Conservation (phyloP, 2,888 invertebrate species). For the Dioctria linearis region DNA sequence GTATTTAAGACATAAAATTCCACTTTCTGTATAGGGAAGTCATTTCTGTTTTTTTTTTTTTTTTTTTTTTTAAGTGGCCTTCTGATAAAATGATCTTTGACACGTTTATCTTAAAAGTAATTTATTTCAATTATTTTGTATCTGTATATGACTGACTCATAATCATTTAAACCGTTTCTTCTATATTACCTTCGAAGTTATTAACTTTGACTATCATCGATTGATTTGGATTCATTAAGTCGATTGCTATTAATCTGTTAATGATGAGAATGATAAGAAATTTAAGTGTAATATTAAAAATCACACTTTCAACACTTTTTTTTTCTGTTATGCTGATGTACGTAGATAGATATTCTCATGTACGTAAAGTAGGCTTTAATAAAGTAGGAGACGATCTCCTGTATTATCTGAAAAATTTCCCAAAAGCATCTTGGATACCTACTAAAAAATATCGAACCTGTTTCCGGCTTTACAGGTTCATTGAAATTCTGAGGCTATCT, state of each 20-base stretch:
- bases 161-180: constrained; percentile 18
- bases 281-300: background rate
- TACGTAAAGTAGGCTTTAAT: background rate
- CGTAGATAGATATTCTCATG: background rate
- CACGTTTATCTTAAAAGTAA: constrained; percentile 37
- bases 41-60: background rate
- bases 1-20: constrained; percentile 14
- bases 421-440: background rate
- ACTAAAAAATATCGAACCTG: constrained; percentile 17
- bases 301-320: background rate
- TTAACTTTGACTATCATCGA: background rate
- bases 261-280: background rate
- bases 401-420: constrained; percentile 12
- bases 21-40: constrained; percentile 1
- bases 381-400: background rate
- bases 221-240: too few relatives aligned
- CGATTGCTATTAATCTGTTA: background rate
- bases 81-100: constrained; percentile 23
- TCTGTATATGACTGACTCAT: constrained; percentile 10
- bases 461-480: constrained; percentile 33
- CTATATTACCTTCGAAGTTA: background rate
- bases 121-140: constrained; percentile 32
- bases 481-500: constrained; percentile 21
- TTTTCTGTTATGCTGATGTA: too few relatives aligned
- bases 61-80: background rate